Evolutionary conservation across 1,140 invertebrate species (phyloP), one percentile per base, ranked within the genome.

Genomic region (Batillaria attramentaria): DNA sequence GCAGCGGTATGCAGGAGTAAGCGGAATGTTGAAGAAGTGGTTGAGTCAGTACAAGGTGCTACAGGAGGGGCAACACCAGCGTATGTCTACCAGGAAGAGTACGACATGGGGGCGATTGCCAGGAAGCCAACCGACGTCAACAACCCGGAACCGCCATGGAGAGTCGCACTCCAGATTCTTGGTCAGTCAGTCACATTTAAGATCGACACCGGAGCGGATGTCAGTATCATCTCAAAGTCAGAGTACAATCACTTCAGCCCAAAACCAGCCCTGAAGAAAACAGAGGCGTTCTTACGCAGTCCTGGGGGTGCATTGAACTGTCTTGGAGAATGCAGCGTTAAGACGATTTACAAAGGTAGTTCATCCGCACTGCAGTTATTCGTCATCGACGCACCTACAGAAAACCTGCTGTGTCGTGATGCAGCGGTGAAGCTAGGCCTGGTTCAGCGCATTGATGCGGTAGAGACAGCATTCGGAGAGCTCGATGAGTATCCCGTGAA

Each of bases 181-280:
- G 41, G 46, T 8, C 24, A 37, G 10, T 10, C 31, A 20, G 50
- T 76, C 28, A 16, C 41, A 41, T 78, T 77, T 24, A 81, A 81
- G 42, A 73, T 74, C 3, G 79, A 81, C 37, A 81, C 79, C 33
- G 79, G 75, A n/a, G 75, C 79, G 2, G 69, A 81, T 62, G 75
- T 72, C 16, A 60, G 18, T 13, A 43, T 81, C 4, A n/a, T 79
- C 8, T 37, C 35, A 5, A 54, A 69, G 28, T 37, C 35, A 69
- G 35, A 20, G 4, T 73, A 43, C 2, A 28, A 75, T 24, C 28
- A 42, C n/a, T 33, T 72, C 28, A 18, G 8, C 35, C 10, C 5
- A 20, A 24, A 35, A n/a, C 35, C 24, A 24, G 10, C 28, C 2
- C n/a, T 69, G 10, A 37, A 18, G 46, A 35, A 3, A 33, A 18